Base-by-base conservation (phyloP, 2,888 invertebrate species). In the Leptarthrus brevirostris region DNA sequence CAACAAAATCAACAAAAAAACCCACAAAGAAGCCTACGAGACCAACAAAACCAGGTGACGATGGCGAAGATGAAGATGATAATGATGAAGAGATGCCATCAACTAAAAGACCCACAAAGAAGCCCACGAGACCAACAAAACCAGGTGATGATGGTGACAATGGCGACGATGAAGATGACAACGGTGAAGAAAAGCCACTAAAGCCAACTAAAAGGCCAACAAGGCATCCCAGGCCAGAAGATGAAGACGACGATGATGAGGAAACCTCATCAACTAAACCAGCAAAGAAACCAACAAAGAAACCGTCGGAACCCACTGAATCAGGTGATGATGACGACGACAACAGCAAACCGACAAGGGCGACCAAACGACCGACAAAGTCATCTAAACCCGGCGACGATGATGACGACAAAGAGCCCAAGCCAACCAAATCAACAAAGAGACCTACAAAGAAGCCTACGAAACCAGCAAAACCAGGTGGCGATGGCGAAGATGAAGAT, bases 201-300 rank as follows among this genome's bases (percentile, higher is more conserved):
- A 56, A 34, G 30, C 56, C 56, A 14, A n/a, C 26, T 1, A 54
- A 24, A 54, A 24, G n/a, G n/a, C 54, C 54, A n/a, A n/a, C n/a
- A n/a, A n/a, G n/a, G n/a, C n/a, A n/a, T n/a, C n/a, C n/a, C n/a
- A n/a, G n/a, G n/a, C n/a, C n/a, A n/a, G n/a, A n/a, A n/a, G n/a
- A n/a, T n/a, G n/a, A n/a, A n/a, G n/a, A n/a, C n/a, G n/a, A n/a
- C n/a, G n/a, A n/a, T n/a, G n/a, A n/a, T n/a, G n/a, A n/a, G n/a
- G n/a, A n/a, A n/a, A n/a, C n/a, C n/a, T n/a, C n/a, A n/a, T n/a
- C n/a, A n/a, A n/a, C n/a, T n/a, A n/a, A n/a, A n/a, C n/a, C n/a
- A n/a, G 36, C 8, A 6, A 18, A 20, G 6, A n/a, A 40, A 10
- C 40, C 61, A 1, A 40, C 36, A 3, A 49, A 16, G 5, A n/a